These are phyloP conservation scores for Papilio polytes DNA, from an alignment of 1,140 invertebrate genomes.

Conservation along the genomic window DNA sequence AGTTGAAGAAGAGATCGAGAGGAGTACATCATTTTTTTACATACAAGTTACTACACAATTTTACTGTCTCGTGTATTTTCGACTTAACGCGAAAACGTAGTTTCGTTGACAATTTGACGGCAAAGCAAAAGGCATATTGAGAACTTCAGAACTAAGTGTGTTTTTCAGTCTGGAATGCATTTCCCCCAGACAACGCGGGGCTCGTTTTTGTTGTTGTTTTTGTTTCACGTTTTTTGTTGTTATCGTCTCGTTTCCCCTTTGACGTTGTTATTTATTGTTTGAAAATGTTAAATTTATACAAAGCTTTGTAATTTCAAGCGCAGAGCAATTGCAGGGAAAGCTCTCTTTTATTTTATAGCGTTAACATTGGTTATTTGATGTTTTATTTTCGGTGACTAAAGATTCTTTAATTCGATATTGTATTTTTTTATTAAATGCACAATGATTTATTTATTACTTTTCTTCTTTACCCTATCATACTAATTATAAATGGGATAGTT, in stretches of 20 bases:
- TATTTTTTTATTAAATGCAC: neutral
- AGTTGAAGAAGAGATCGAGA: no score
- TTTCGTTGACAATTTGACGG: constrained; percentile 18
- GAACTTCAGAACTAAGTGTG: constrained; percentile 18
- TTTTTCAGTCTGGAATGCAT: constrained; percentile 26
- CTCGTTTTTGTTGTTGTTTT: neutral
- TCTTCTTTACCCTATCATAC: no score
- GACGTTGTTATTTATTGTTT: constrained; percentile 25
- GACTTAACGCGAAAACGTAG: constrained; percentile 6
- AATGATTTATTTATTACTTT: no score
- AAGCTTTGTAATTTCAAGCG: constrained; percentile 23
- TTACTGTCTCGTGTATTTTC: no score
- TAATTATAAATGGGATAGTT: no score
- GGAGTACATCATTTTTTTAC: no score
- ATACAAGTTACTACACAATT: no score
- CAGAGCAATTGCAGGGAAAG: neutral
- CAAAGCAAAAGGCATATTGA: constrained; percentile 18
- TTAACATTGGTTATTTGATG: neutral
- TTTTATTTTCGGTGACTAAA: constrained; percentile 33
- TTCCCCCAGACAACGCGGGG: constrained; percentile 14
- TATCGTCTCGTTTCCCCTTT: constrained; percentile 28
- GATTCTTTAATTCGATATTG: constrained; percentile 22
- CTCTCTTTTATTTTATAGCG: constrained; percentile 17
- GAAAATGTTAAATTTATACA: constrained; percentile 28
- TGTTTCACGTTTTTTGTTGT: neutral